These are phyloP conservation scores for Cercopithecus mona DNA, from an alignment of 2,113 vertebrate species.

Conservation along the genomic window DNA sequence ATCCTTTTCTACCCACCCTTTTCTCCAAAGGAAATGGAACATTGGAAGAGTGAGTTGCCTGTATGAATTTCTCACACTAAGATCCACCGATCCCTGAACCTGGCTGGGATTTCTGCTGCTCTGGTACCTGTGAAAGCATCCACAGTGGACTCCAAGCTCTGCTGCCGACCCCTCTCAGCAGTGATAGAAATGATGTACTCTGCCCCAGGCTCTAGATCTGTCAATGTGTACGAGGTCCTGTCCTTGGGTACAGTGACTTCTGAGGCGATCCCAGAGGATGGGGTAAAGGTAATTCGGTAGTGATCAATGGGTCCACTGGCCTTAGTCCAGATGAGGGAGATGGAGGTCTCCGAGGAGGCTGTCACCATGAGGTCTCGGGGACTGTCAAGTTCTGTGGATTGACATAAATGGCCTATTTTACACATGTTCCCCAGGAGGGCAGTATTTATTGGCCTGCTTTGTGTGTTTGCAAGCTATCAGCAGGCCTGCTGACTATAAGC, in stretches of 20 bases:
- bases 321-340: slow-evolving; percentile 93
- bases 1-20: neutral
- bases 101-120: neutral
- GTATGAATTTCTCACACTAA: neutral
- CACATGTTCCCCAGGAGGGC: neutral
- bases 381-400: slow-evolving; percentile 90
- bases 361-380: slow-evolving; percentile 93
- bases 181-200: slow-evolving; percentile 96
- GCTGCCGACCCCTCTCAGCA: slow-evolving; percentile 94
- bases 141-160: slow-evolving; percentile 93
- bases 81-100: neutral
- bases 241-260: slow-evolving; percentile 93
- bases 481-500: neutral
- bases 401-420: neutral
- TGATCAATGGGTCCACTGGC: slow-evolving; percentile 96
- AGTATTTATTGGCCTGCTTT: neutral
- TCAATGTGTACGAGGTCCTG: slow-evolving; percentile 88
- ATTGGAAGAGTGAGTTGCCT: neutral
- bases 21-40: neutral
- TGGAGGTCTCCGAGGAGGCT: slow-evolving; percentile 94
- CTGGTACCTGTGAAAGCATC: slow-evolving; percentile 96
- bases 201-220: slow-evolving; percentile 92
- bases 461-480: neutral
- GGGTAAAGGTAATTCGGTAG: slow-evolving; percentile 94
- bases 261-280: slow-evolving; percentile 89